These are phyloP conservation scores for Idaea aversata DNA, from an alignment of 2,888 invertebrate species.

Conservation along the genomic window DNA sequence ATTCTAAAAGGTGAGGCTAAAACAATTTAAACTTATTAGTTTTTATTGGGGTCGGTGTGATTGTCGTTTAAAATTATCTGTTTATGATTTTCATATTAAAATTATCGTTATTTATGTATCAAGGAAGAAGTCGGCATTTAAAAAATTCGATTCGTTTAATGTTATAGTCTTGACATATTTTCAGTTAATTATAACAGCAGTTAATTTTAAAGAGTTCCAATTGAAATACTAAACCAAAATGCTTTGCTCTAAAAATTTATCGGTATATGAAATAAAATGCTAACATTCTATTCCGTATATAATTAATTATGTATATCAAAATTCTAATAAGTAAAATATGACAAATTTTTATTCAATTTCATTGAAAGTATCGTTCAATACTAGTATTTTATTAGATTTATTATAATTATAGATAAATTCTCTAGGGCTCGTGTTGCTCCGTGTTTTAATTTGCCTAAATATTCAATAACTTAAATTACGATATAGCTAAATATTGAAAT, in stretches of 20 bases:
- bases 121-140: not conserved
- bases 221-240: not conserved
- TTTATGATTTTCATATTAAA: conserved; percentile 22
- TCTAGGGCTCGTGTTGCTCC: not conserved
- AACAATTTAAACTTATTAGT: conserved; percentile 31
- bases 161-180: not conserved
- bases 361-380: not conserved
- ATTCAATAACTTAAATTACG: not conserved
- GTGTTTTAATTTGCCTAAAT: conserved; percentile 1
- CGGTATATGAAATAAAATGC: not conserved
- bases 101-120: not conserved
- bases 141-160: not conserved
- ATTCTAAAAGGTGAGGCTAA: conserved; percentile 23
- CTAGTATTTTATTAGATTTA: not conserved
- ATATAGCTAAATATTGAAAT: not conserved
- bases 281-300: not conserved
- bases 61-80: conserved; percentile 27
- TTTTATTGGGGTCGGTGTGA: conserved; percentile 23
- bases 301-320: not conserved
- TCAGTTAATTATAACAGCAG: no score
- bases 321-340: not conserved
- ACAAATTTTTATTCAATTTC: not conserved
- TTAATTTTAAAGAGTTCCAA: no score
- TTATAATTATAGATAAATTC: not conserved
- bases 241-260: not conserved